phyloP scores from a whole-genome alignment of 2,888 invertebrate genomes.

The Scaptomyza cyrtandrae region DNA sequence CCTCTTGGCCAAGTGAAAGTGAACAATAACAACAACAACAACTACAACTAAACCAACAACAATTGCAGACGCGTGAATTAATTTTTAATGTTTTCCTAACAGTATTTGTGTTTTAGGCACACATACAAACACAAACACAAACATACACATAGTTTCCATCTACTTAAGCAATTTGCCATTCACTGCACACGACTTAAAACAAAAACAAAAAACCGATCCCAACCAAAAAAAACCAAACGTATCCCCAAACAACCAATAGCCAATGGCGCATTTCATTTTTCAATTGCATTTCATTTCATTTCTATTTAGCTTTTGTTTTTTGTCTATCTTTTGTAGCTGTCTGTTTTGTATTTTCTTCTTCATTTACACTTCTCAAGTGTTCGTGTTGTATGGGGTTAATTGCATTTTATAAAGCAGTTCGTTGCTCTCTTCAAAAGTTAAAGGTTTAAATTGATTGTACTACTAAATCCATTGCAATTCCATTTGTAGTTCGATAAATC shows the following conservation, averaged over 20 bases:
- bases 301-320: constrained; percentile 10
- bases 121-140: constrained; percentile 18
- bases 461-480: neutral
- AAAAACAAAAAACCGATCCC: constrained; percentile 21
- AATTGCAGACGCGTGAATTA: constrained; percentile 73
- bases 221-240: constrained; percentile 25
- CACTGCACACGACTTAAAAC: constrained; percentile 65
- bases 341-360: constrained; percentile 6
- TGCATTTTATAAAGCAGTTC: neutral
- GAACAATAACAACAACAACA: constrained; percentile 46
- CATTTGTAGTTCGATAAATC: neutral
- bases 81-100: constrained; percentile 58
- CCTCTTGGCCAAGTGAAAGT: constrained; percentile 66
- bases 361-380: constrained; percentile 28
- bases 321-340: neutral
- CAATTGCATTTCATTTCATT: constrained; percentile 56
- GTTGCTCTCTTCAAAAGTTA: constrained; percentile 1
- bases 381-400: constrained; percentile 18
- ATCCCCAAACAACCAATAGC: constrained; percentile 25
- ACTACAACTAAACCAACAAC: constrained; percentile 7
- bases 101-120: constrained; percentile 14
- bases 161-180: constrained; percentile 75
- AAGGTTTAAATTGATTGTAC: too few relatives aligned
- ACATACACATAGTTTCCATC: constrained; percentile 49
- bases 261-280: constrained; percentile 73